Evolutionary conservation across 2,888 invertebrate genomes (phyloP).

Genomic region (Drosophila acutilabella): DNA sequence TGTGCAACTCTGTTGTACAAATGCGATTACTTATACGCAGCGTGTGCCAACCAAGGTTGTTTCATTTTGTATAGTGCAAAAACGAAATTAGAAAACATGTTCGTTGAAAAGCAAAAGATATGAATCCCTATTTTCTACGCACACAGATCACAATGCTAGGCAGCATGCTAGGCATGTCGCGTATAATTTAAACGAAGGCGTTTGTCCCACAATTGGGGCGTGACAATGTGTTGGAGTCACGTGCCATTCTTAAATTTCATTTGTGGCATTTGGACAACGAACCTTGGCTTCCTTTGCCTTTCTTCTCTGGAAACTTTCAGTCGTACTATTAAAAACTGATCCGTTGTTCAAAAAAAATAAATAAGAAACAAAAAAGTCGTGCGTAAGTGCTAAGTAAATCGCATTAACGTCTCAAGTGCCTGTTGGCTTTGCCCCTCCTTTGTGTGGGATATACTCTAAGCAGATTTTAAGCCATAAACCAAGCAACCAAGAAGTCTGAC

Average conservation of each 20-base stretch:
- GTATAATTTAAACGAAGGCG: conserved; percentile 31
- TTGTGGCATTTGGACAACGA: conserved; percentile 27
- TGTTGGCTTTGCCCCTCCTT: conserved; percentile 5
- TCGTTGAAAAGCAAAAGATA: background rate
- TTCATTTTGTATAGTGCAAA: conserved; percentile 36
- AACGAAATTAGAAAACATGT: conserved; percentile 33
- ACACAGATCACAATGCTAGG: conserved; percentile 3
- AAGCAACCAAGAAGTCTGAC: conserved; percentile 1
- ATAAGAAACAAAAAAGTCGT: background rate
- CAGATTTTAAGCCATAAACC: conserved; percentile 6
- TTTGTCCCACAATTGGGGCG: conserved; percentile 11
- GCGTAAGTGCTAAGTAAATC: conserved; percentile 39
- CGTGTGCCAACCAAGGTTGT: conserved; percentile 50
- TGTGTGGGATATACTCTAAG: conserved; percentile 1
- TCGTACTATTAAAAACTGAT: conserved; percentile 31
- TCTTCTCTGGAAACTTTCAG: conserved; percentile 7
- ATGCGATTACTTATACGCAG: conserved; percentile 76
- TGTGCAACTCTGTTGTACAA: conserved; percentile 68
- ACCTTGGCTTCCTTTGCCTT: background rate
- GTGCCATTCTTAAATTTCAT: conserved; percentile 42
- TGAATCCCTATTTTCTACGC: conserved; percentile 10
- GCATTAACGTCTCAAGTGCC: conserved; percentile 49
- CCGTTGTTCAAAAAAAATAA: background rate
- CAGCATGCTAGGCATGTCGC: conserved; percentile 36
- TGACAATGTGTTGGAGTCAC: conserved; percentile 43